phyloP scores from a whole-genome alignment of 2,113 vertebrate genomes.

The Pteronura brasiliensis region DNA sequence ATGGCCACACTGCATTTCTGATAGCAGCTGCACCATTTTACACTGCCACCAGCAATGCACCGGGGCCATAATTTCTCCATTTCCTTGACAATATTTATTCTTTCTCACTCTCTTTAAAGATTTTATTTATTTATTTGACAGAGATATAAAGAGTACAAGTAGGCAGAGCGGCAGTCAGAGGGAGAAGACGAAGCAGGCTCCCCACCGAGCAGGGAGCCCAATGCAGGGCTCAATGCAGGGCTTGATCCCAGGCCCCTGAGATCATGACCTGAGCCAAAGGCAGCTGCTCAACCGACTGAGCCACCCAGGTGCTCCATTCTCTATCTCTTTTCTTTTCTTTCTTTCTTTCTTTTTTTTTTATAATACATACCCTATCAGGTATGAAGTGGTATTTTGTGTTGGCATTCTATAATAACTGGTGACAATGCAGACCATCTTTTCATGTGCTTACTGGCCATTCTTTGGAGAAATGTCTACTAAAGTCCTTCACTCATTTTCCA shows the following conservation, averaged over 20 bases:
- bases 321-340: background rate
- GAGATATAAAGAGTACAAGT: too few species aligned
- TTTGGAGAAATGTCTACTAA: background rate
- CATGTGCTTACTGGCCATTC: background rate
- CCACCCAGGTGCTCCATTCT: background rate
- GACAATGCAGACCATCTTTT: background rate
- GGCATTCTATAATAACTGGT: background rate
- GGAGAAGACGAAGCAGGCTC: too few species aligned
- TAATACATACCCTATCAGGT: background rate
- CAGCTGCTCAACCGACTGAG: too few species aligned
- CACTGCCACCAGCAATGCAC: background rate
- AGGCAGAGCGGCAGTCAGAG: too few species aligned
- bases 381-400: background rate
- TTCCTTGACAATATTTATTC: background rate
- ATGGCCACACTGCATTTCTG: background rate
- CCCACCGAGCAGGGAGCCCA: too few species aligned
- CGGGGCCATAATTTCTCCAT: background rate
- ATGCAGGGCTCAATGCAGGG: too few species aligned
- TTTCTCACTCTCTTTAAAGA: too few species aligned
- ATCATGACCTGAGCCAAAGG: too few species aligned
- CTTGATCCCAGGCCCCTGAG: too few species aligned
- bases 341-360: background rate
- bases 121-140: too few species aligned
- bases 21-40: background rate
- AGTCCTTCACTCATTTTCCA: background rate